These are phyloP conservation scores for rabbit (Oryctolagus cuniculus) DNA, from an alignment of 2,113 vertebrate species.

Conservation along the genomic window DNA sequence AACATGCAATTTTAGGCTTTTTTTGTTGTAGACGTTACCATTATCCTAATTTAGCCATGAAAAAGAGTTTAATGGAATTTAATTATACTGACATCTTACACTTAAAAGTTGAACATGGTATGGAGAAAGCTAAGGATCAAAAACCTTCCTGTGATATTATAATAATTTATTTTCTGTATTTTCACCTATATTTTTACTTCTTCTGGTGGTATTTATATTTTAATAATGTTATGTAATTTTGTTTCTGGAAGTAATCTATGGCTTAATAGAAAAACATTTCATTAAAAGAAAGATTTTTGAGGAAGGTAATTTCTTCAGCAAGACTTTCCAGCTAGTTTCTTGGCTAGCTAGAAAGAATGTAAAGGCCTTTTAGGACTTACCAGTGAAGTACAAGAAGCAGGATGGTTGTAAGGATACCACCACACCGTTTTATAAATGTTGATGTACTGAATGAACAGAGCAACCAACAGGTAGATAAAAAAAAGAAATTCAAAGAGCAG, in stretches of 20 bases:
- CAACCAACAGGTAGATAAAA: conserved; percentile 97
- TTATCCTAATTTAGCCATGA: conserved; percentile 6
- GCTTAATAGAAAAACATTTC: conserved; percentile 46
- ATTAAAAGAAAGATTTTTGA: conserved; percentile 38
- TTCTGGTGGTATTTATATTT: conserved; percentile 47
- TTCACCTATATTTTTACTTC: conserved; percentile 61
- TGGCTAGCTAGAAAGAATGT: neutral
- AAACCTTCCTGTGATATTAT: conserved; percentile 32
- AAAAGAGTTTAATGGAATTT: neutral
- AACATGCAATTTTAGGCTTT: conserved; percentile 1
- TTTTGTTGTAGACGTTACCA: conserved; percentile 36
- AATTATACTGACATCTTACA: neutral
- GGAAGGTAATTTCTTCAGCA: conserved; percentile 11
- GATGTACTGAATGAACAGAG: conserved; percentile 98
- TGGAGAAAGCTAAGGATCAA: conserved; percentile 54
- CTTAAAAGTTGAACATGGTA: neutral
- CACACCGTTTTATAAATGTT: conserved; percentile 99
- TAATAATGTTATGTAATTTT: conserved; percentile 40
- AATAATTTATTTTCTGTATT: conserved; percentile 29
- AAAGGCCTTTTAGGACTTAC: conserved; percentile 86
- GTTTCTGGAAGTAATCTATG: conserved; percentile 55
- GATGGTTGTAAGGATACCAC: conserved; percentile 99
- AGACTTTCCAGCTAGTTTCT: conserved; percentile 47
- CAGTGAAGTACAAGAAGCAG: conserved; percentile 96
- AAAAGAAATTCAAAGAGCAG: conserved; percentile 98